Base-by-base conservation (phyloP, 2,888 invertebrate species). In the Exocentrus adspersus region DNA sequence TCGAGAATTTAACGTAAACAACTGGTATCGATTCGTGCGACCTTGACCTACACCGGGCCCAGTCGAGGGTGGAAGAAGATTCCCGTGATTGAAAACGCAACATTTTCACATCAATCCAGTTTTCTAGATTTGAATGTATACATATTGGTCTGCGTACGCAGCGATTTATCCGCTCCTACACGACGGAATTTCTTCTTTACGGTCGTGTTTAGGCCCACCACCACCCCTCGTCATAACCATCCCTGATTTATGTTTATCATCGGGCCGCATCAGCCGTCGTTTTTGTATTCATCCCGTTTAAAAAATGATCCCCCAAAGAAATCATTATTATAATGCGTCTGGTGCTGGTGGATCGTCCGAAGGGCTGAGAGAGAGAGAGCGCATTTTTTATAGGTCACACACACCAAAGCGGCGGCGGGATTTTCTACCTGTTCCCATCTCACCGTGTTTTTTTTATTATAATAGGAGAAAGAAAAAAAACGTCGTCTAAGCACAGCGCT, bases 341-440 rank as follows among this genome's bases (percentile, higher is more conserved):
- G 61, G 54, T 54, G 16, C 61, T 61, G 61, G 54, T 54, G 16
- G 54, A 48, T 61, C 54, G 16, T 48, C 48, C 48, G 53, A 60
- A 60, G 60, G 57, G 62, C 52, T 62, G 37, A 63, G 51, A 63
- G n/a, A n/a, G n/a, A n/a, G n/a, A n/a, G n/a, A n/a, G n/a, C n/a
- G 42, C 43, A 48, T 46, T 52, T 63, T 63, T 63, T 63, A 63
- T 63, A 63, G 63, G 63, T 63, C 63, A 59, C n/a, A n/a, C n/a
- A n/a, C n/a, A n/a, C n/a, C n/a, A n/a, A n/a, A 30, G 48, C 59
- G 21, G 14, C 9, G 17, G 54, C 20, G 48, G 54, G 61, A 54
- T 53, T n/a, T 61, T 63, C 58, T 63, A 63, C 63, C 63, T 63
- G 63, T 59, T 53, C 45, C 42, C 20, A 17, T 46, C 19, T 43